Evolutionary conservation across 1,140 invertebrate genomes (phyloP).

Genomic region (Dendroctonus valens): DNA sequence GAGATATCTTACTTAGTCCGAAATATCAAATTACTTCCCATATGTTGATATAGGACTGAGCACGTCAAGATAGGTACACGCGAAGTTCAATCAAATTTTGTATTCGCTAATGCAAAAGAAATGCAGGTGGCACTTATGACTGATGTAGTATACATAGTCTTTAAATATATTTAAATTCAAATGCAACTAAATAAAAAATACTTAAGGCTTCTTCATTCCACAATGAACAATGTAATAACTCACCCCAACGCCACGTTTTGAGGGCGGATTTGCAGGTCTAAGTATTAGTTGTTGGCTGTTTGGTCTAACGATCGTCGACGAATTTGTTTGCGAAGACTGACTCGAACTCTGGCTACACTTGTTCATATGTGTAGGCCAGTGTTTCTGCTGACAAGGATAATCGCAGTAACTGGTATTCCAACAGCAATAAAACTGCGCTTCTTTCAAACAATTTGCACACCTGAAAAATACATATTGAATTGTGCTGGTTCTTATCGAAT

Average conservation of each 20-base stretch:
- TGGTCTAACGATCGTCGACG: conserved; percentile 17
- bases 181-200: not conserved
- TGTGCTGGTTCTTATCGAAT: no score
- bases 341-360: conserved; percentile 45
- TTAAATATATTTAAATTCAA: not conserved
- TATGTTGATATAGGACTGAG: no score
- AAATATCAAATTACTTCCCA: no score
- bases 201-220: conserved; percentile 17
- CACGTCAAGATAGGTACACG: no score
- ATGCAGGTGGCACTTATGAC: no score
- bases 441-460: conserved; percentile 80
- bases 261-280: conserved; percentile 34
- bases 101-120: no score
- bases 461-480: conserved; percentile 24
- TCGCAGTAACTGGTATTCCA: conserved; percentile 95
- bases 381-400: conserved; percentile 75
- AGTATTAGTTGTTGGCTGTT: conserved; percentile 33
- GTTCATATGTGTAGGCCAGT: conserved; percentile 64
- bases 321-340: conserved; percentile 20
- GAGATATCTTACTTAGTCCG: no score
- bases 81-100: no score
- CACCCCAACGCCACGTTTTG: conserved; percentile 38
- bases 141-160: no score
- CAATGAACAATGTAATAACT: conserved; percentile 37
- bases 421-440: conserved; percentile 89